Conservation (phyloP, 2,113 vertebrate species). For the Alosa alosa region DNA sequence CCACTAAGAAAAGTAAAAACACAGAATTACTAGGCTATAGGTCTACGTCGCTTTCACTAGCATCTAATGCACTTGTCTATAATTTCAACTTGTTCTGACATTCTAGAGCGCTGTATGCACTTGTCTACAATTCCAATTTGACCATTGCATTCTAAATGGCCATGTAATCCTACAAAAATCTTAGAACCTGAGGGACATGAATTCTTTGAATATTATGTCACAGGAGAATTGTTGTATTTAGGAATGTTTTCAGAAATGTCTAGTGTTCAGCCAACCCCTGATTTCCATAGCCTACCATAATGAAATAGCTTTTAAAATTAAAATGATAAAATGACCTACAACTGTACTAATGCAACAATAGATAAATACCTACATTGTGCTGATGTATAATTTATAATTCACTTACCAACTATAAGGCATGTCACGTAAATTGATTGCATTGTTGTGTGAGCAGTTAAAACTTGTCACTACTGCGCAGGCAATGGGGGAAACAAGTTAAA, state of each 20-base stretch:
- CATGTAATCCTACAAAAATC: not conserved
- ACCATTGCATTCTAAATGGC: not conserved
- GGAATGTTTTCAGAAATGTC: not conserved
- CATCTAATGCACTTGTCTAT: too few relatives aligned
- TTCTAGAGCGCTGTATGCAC: not conserved
- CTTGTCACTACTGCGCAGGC: not conserved
- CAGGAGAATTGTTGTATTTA: not conserved
- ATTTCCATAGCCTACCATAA: too few relatives aligned
- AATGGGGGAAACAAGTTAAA: not conserved
- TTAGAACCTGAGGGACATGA: not conserved
- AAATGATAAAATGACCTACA: too few relatives aligned
- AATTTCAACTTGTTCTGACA: too few relatives aligned
- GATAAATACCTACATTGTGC: too few relatives aligned
- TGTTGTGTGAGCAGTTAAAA: not conserved
- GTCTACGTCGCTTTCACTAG: too few relatives aligned
- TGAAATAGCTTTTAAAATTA: too few relatives aligned
- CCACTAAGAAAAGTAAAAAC: not conserved
- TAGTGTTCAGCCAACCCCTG: not conserved
- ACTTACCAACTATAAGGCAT: constrained; percentile 4
- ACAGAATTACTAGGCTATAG: not conserved
- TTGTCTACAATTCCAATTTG: not conserved
- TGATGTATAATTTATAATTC: not conserved
- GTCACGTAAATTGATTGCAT: not conserved
- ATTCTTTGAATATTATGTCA: not conserved
- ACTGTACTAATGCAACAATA: too few relatives aligned